Evolutionary conservation across 2,113 vertebrate genomes (phyloP).

Genomic region (Cnemophilus loriae): DNA sequence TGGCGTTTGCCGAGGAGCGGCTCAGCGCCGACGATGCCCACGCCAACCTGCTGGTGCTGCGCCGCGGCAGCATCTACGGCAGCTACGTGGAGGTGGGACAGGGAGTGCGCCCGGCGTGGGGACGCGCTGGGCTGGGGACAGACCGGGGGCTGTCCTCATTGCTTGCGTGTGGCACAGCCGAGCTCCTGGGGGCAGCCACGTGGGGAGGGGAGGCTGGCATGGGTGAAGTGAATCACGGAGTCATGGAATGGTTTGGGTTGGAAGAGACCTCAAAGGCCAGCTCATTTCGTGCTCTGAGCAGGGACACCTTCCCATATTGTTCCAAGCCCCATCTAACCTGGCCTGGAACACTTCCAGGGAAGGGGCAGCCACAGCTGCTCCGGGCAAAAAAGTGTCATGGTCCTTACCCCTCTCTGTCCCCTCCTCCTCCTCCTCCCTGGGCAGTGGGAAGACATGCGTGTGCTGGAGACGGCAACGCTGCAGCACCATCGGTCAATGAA

Average conservation of each 20-base stretch:
- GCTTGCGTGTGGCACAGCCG: fast-evolving
- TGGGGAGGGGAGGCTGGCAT: fast-evolving
- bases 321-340: background rate
- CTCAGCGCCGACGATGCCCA: slow-evolving; percentile 83
- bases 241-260: background rate
- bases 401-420: background rate
- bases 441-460: slow-evolving; percentile 87
- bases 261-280: background rate
- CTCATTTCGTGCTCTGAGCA: too few relatives aligned
- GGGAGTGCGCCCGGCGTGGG: fast-evolving
- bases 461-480: slow-evolving; percentile 78
- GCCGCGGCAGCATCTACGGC: slow-evolving; percentile 78
- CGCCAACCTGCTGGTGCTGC: slow-evolving; percentile 88
- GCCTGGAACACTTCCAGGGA: background rate
- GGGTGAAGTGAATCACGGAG: too few relatives aligned
- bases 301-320: background rate
- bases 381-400: background rate
- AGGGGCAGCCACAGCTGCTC: background rate
- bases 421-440: background rate
- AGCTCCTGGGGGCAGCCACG: fast-evolving
- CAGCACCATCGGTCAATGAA: slow-evolving; percentile 92
- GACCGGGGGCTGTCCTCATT: fast-evolving
- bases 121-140: too few relatives aligned
- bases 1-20: slow-evolving; percentile 92
- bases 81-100: slow-evolving; percentile 82